These are phyloP conservation scores for Thelaira solivaga DNA, from an alignment of 2,888 invertebrate genomes.

Conservation along the genomic window DNA sequence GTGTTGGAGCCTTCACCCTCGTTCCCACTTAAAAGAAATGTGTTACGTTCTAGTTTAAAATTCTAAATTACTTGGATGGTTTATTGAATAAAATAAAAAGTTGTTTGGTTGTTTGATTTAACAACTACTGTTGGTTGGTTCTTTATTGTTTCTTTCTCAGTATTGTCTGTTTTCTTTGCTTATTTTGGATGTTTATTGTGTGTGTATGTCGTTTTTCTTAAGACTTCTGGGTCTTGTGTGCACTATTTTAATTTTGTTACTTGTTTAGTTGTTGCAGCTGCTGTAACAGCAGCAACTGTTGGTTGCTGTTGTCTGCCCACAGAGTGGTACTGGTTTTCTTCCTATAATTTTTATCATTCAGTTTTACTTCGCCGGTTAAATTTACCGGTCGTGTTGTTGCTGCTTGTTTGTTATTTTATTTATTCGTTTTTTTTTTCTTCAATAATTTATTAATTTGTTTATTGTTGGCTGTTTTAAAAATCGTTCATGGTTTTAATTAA, in stretches of 20 bases:
- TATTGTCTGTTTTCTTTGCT: too few relatives aligned
- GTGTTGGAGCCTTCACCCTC: too few relatives aligned
- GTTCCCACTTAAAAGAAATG: constrained; percentile 11
- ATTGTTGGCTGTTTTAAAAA: neutral
- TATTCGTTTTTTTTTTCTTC: neutral
- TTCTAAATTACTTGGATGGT: constrained; percentile 56
- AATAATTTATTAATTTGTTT: constrained; percentile 22
- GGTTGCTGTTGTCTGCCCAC: constrained; percentile 17
- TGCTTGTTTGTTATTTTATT: constrained; percentile 28
- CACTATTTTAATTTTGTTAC: constrained; percentile 22
- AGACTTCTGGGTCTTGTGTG: constrained; percentile 56
- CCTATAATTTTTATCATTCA: constrained; percentile 42
- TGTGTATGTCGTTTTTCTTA: constrained; percentile 21
- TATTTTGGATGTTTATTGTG: too few relatives aligned
- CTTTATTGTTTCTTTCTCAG: constrained; percentile 19
- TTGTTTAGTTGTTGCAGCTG: constrained; percentile 35
- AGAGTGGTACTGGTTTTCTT: neutral
- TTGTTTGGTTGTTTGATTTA: neutral
- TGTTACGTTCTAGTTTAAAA: constrained; percentile 56
- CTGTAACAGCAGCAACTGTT: constrained; percentile 29
- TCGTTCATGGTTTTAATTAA: constrained; percentile 11
- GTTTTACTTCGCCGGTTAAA: constrained; percentile 57
- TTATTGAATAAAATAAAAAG: constrained; percentile 20
- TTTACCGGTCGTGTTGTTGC: constrained; percentile 52
- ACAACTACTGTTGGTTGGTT: constrained; percentile 9